A percentile compares a stretch with the other conserved stretches of the same genome.
phyloP scores from a whole-genome alignment of 2,888 invertebrate species.

The Coecobrya sp. region DNA sequence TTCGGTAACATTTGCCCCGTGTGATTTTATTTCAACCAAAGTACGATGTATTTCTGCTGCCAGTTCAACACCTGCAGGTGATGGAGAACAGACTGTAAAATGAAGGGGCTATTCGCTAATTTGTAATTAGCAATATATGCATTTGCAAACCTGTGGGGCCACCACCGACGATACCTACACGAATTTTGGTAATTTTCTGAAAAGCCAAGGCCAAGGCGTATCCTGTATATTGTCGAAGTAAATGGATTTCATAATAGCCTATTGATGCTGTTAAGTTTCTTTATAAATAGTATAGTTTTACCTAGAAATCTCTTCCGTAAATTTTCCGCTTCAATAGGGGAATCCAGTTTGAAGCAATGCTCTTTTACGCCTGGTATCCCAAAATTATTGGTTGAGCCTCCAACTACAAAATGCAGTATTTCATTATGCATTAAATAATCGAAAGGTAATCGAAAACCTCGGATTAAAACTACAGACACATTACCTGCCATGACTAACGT shows the following conservation, averaged over 20 bases:
- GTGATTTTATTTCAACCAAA: conserved; percentile 65
- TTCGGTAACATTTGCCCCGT: conserved; percentile 66
- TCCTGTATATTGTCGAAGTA: conserved; percentile 9
- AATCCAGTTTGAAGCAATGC: conserved; percentile 74
- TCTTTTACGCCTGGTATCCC: conserved; percentile 80
- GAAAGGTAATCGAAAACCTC: no score
- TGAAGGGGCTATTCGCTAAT: no score
- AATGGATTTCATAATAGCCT: no score
- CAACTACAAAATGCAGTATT: no score
- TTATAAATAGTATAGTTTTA: neutral
- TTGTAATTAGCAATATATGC: no score
- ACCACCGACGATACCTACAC: conserved; percentile 82
- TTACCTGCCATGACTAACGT: conserved; percentile 77
- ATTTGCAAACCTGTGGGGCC: conserved; percentile 72
- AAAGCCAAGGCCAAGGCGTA: conserved; percentile 60
- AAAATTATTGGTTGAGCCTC: conserved; percentile 76
- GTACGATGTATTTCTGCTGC: conserved; percentile 82
- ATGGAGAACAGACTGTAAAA: no score
- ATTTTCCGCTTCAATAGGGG: conserved; percentile 74
- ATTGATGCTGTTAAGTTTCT: neutral
- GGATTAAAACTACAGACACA: no score
- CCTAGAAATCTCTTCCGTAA: conserved; percentile 75
- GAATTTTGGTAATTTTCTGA: conserved; percentile 49
- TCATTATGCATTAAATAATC: no score
- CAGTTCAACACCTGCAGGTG: conserved; percentile 72